Evolutionary conservation across 1,140 invertebrate genomes (phyloP).

Genomic region (Scaptomyza graminum): DNA sequence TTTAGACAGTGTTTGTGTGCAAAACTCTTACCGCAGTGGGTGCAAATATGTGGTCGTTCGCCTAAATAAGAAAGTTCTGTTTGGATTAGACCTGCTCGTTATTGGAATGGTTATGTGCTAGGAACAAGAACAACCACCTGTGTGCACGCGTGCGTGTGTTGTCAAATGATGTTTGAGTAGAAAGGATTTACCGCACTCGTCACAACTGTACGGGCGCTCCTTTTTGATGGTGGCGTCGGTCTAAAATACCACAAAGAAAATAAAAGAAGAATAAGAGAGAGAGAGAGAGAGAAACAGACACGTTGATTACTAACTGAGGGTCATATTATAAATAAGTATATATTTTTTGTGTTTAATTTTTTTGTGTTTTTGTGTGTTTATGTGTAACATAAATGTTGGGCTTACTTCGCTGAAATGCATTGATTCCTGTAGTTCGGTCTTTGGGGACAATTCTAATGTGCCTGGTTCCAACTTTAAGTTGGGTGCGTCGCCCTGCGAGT

Average conservation of each 20-base stretch:
- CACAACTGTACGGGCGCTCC: constrained; percentile 91
- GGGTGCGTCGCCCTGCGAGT: constrained; percentile 81
- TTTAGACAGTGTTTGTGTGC: constrained; percentile 93
- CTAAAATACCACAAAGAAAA: constrained; percentile 36
- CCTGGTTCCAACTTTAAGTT: constrained; percentile 83
- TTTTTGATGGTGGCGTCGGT: constrained; percentile 85
- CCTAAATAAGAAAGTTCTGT: constrained; percentile 81
- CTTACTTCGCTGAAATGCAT: constrained; percentile 83
- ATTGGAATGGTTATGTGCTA: constrained; percentile 31
- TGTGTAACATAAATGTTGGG: constrained; percentile 23
- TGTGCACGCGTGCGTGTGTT: constrained; percentile 91
- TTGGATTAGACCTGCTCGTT: constrained; percentile 61
- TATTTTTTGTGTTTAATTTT: constrained; percentile 1
- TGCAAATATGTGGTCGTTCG: constrained; percentile 92
- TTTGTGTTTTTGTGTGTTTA: constrained; percentile 4
- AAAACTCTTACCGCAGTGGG: constrained; percentile 93
- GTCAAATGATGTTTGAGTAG: constrained; percentile 92
- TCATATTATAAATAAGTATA: constrained; percentile 6
- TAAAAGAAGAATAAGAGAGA: constrained; percentile 6
- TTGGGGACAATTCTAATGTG: constrained; percentile 83
- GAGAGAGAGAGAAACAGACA: constrained; percentile 31
- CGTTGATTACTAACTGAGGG: constrained; percentile 15
- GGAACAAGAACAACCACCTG: constrained; percentile 85
- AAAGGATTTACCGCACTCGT: constrained; percentile 93
- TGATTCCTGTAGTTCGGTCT: constrained; percentile 83